phyloP scores from a whole-genome alignment of 1,140 invertebrate genomes.

The Tyrophagus putrescentiae region DNA sequence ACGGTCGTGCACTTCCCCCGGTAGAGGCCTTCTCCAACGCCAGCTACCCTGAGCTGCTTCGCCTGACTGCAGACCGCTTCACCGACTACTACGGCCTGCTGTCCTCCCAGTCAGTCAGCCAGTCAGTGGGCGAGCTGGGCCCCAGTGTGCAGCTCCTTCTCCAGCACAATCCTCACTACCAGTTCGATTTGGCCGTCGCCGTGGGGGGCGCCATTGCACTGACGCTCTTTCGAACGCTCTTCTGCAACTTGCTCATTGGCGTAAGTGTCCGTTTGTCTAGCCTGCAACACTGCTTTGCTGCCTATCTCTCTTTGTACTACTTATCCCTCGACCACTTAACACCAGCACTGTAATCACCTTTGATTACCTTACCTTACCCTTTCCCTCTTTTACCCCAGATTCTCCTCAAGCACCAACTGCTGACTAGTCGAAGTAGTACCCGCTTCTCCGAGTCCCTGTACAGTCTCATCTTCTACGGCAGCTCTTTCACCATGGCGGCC shows the following conservation, averaged over 20 bases:
- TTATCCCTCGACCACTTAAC: too few relatives aligned
- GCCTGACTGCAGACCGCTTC: not conserved
- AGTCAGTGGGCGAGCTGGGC: not conserved
- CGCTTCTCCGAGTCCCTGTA: conserved; percentile 2
- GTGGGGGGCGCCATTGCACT: not conserved
- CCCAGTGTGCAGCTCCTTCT: not conserved
- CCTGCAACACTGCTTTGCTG: not conserved
- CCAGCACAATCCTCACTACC: not conserved
- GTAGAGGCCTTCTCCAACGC: not conserved
- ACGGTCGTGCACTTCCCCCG: not conserved
- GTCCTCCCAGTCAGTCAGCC: not conserved
- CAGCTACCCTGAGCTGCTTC: not conserved
- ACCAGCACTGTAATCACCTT: too few relatives aligned
- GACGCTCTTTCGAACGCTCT: not conserved
- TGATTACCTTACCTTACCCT: too few relatives aligned
- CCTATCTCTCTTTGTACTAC: too few relatives aligned
- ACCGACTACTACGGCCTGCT: not conserved
- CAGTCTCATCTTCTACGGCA: not conserved
- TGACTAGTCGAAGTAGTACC: not conserved
- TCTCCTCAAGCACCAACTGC: conserved; percentile 4
- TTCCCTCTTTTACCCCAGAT: not conserved
- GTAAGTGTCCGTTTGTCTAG: not conserved
- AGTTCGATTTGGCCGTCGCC: not conserved
- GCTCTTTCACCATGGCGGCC: not conserved
- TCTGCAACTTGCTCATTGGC: not conserved